phyloP scores from a whole-genome alignment of 2,113 vertebrate genomes.

The Apaloderma vittatum region DNA sequence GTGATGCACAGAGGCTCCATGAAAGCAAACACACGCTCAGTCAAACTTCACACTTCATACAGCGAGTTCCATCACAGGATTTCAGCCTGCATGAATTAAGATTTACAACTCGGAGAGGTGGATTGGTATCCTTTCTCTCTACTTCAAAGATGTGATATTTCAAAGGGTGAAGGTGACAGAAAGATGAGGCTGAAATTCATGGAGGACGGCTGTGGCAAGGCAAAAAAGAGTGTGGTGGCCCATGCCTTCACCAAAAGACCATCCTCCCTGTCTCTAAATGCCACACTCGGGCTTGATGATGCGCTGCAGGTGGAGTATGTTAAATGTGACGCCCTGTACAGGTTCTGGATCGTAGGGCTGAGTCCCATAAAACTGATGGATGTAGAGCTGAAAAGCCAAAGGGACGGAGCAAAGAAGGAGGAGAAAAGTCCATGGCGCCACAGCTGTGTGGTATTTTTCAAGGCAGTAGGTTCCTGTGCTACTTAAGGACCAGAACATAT shows the following conservation, averaged over 20 bases:
- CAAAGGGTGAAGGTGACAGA: neutral
- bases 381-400: neutral
- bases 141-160: neutral
- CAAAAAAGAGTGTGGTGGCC: neutral
- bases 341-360: conserved; percentile 24
- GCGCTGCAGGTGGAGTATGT: neutral
- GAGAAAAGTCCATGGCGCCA: neutral
- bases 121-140: neutral
- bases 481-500: conserved; percentile 58
- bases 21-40: neutral
- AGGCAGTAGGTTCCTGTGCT: conserved; percentile 44
- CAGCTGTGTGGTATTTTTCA: conserved; percentile 50
- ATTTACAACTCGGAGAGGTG: neutral
- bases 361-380: conserved; percentile 35
- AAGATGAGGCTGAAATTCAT: neutral
- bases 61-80: neutral
- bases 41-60: neutral
- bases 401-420: conserved; percentile 28
- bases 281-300: neutral
- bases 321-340: conserved; percentile 13
- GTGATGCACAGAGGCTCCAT: neutral
- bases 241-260: neutral
- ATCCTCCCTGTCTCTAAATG: conserved; percentile 12
- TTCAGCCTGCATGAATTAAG: neutral
- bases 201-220: conserved; percentile 17